Evolutionary conservation across 2,888 invertebrate species (phyloP), one percentile per base, ranked within the genome.

Genomic region (Suillia variegata): DNA sequence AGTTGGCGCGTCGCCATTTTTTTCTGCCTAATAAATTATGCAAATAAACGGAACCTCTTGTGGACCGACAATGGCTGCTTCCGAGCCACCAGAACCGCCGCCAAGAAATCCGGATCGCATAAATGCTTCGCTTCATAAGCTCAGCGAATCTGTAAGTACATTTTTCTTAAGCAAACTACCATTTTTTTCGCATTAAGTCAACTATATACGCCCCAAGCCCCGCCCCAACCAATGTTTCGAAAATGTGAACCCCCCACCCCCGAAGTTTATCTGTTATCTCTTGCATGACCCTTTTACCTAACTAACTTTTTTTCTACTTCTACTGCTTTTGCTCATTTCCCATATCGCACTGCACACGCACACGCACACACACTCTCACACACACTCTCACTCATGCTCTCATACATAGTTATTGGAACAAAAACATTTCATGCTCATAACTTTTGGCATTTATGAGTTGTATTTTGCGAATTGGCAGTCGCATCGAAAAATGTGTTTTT

Each of bases 101-200:
- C 81, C 81, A 71, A 77, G 81, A 71, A 82, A 82, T 76, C 81
- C 81, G 74, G 81, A 82, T 74, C 80, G 82, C 70, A 82, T 82
- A 74, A 82, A 82, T 73, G 82, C 81, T 70, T 81, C 81, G 67
- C 73, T 82, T 66, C 80, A 82, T 71, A 81, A 82, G 74, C 73
- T 81, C 63, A 73, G 77, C 68, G 81, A 82, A 74, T 78, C 81
- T 73, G 81, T 82, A 81, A 80, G 80, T 79, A 77, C 75, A 62
- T 26, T 33, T 18, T 20, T 5, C n/a, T n/a, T n/a, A n/a, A n/a
- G n/a, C 31, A 50, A 13, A n/a, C 15, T 18, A 54, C 45, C 42
- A 51, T 51, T 21, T 49, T 42, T 24, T 18, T 42, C 33, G 48
- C 33, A 56, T 67, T 62, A 45, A 13, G n/a, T 18, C 34, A 18